These are phyloP conservation scores for Caenorhabditis sulstoni DNA, from an alignment of 2,888 invertebrate species.

Conservation along the genomic window DNA sequence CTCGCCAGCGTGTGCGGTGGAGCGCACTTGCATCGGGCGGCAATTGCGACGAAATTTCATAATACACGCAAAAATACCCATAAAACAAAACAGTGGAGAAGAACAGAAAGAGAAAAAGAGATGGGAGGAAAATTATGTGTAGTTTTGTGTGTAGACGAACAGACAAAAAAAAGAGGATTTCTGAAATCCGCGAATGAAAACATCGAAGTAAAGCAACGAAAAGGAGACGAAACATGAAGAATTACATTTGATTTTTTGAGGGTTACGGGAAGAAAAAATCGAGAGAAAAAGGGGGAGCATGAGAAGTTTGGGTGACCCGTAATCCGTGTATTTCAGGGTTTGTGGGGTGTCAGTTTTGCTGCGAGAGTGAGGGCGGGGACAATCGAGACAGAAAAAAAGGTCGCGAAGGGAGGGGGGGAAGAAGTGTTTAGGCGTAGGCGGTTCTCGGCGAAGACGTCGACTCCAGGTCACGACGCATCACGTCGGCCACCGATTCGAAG, in stretches of 20 bases:
- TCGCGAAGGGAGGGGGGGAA: neutral
- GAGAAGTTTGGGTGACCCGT: constrained; percentile 16
- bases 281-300: constrained; percentile 22
- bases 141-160: constrained; percentile 21
- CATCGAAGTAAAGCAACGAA: constrained; percentile 9
- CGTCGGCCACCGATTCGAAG: constrained; percentile 59
- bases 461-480: constrained; percentile 55
- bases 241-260: neutral
- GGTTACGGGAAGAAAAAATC: neutral
- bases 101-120: constrained; percentile 9
- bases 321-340: constrained; percentile 15
- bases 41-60: constrained; percentile 36
- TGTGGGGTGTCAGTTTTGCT: constrained; percentile 18
- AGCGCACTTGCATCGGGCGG: neutral
- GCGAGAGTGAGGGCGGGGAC: too few relatives aligned
- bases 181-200: constrained; percentile 17
- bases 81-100: constrained; percentile 30
- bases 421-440: constrained; percentile 51
- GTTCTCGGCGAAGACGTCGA: constrained; percentile 36
- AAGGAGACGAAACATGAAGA: constrained; percentile 11
- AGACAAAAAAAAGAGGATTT: constrained; percentile 7
- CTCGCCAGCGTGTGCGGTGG: neutral
- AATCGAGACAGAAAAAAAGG: neutral
- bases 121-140: constrained; percentile 6
- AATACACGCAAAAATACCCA: constrained; percentile 61